These are phyloP conservation scores for Neolamprologus modestus DNA, from an alignment of 2,113 vertebrate genomes.

Conservation along the genomic window DNA sequence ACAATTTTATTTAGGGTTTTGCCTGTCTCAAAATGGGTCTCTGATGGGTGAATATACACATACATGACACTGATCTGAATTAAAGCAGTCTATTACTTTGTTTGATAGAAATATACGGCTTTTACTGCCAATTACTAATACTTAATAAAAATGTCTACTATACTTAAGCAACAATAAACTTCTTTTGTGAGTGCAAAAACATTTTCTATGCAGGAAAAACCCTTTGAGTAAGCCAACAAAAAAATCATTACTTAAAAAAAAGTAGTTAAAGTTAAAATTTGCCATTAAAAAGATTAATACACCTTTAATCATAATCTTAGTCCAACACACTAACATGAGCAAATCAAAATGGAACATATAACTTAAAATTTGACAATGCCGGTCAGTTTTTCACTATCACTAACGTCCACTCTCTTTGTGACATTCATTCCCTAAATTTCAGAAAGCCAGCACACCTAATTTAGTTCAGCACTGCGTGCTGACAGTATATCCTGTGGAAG, in stretches of 20 bases:
- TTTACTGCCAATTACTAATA: not conserved
- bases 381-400: not conserved
- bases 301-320: not conserved
- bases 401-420: not conserved
- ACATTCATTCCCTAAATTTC: not conserved
- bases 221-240: not conserved
- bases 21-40: not conserved
- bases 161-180: not conserved
- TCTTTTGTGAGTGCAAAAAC: not conserved
- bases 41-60: not conserved
- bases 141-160: not conserved
- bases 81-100: not conserved
- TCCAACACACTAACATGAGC: not conserved
- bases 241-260: not conserved
- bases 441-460: not conserved
- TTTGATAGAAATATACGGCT: not conserved
- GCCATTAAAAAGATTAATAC: not conserved
- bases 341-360: not conserved
- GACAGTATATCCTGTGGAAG: conserved; percentile 10
- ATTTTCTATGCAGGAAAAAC: not conserved
- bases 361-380: not conserved
- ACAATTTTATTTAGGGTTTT: not conserved
- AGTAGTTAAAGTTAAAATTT: not conserved
- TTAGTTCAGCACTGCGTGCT: conserved; percentile 2
- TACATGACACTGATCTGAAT: not conserved